A percentile compares a stretch with the other conserved stretches of the same genome.
Conservation (phyloP, 1,140 invertebrate genomes). For the Laodelphax striatellus region DNA sequence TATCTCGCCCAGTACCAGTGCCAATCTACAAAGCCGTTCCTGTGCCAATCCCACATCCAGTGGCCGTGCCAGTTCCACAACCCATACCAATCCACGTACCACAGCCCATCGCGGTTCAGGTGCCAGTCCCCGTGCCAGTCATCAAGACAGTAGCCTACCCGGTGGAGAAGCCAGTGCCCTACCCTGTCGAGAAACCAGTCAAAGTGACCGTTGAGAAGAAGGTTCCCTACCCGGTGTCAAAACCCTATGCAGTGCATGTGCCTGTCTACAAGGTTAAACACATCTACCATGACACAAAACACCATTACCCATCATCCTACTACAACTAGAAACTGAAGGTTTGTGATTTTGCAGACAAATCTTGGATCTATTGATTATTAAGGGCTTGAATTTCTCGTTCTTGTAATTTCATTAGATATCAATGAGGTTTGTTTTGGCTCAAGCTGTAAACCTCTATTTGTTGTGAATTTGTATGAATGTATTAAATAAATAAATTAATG, state of each 20-base stretch:
- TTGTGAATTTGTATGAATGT: too few species aligned
- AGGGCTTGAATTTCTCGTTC: too few species aligned
- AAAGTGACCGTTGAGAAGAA: constrained; percentile 23
- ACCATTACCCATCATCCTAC: too few species aligned
- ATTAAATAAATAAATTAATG: too few species aligned
- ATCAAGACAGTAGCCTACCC: constrained; percentile 21
- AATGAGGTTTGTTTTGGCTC: too few species aligned
- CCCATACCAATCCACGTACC: constrained; percentile 22
- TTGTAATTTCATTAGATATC: too few species aligned
- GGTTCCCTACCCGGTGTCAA: constrained; percentile 22
- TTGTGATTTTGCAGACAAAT: too few species aligned
- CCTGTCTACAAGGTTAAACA: constrained; percentile 25
- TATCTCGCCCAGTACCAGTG: constrained; percentile 19
- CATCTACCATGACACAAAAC: constrained; percentile 16
- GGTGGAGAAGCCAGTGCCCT: constrained; percentile 25
- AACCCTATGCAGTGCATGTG: constrained; percentile 22
- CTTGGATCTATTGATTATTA: too few species aligned
- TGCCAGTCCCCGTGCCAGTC: constrained; percentile 18
- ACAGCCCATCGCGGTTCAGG: constrained; percentile 16
- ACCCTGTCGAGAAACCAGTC: constrained; percentile 24
- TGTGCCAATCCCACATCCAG: constrained; percentile 17
- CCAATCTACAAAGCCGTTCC: constrained; percentile 21
- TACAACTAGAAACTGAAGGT: too few species aligned
- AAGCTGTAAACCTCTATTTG: too few species aligned
- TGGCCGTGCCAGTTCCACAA: constrained; percentile 19